Evolutionary conservation across 1,140 invertebrate species (phyloP), one percentile per base, ranked within the genome.

Genomic region (Leptopilina boulardi): DNA sequence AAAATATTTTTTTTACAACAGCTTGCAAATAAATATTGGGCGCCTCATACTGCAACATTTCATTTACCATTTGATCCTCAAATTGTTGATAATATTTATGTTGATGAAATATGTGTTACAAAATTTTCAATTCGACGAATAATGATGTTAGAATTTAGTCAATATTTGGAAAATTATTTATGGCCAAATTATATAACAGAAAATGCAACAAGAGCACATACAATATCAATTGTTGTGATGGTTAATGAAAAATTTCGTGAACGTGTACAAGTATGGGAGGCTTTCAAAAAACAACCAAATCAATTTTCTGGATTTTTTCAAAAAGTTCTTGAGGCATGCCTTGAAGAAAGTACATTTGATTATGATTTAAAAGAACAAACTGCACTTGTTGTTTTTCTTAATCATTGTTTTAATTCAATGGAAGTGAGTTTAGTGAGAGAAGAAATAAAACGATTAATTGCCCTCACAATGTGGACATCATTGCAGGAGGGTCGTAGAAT

Each of bases 211-310:
- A 92, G 95, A 79, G 93, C 94, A 2, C 97, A 99, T 89, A 94
- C 98, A 78, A 94, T 99, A 94, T 99, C 98, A 0, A 98, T 99
- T 80, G 95, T 99, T 41, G 94, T 97, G 0, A 98, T 99, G 96
- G 94, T 99, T 11, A 99, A 99, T 93, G 98, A 99, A 87, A 99
- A 99, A 88, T 99, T 99, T 87, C 92, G 98, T 15, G 99, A 99
- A 91, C 92, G 98, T 82, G 97, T 99, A 13, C 96, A 96, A 78
- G 97, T 98, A n/a, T 99, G 98, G 98, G 94, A 96, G 93, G 93
- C 94, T 15, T 98, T 99, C 84, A 94, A 96, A 77, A 94, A 95
- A 81, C 91, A 94, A 42, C 94, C 96, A 0, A 93, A 95, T 0
- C 93, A 98, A 76, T 99, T 99, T 91, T 90, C 94, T 0, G 93